These are phyloP conservation scores for Pterostichus niger DNA, from an alignment of 2,888 invertebrate genomes.

Conservation along the genomic window DNA sequence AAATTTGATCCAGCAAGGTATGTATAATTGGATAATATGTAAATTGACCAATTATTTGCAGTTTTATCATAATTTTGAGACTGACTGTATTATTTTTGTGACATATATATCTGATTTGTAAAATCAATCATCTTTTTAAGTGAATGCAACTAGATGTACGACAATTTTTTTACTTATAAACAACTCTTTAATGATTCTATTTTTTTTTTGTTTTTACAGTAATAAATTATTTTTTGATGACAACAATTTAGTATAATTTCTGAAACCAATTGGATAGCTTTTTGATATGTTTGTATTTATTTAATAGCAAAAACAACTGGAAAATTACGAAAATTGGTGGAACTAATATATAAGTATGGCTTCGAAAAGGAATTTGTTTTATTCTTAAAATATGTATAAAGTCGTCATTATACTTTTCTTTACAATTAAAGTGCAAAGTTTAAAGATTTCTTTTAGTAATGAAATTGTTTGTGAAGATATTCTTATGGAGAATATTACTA, in stretches of 20 bases:
- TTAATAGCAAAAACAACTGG: too few species aligned
- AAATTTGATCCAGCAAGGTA: constrained; percentile 7
- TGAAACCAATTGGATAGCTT: too few species aligned
- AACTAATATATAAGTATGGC: constrained; percentile 1
- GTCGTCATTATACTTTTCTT: background rate
- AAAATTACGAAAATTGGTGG: background rate
- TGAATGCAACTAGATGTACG: background rate
- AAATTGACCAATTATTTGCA: constrained; percentile 30
- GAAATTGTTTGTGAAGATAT: background rate
- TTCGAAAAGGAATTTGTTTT: background rate
- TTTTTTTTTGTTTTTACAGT: background rate
- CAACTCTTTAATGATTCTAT: background rate
- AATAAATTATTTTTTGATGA: background rate
- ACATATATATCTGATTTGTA: background rate
- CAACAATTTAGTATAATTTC: background rate
- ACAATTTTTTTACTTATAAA: background rate
- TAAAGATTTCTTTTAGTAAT: background rate
- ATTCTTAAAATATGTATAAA: constrained; percentile 4
- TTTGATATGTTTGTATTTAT: background rate
- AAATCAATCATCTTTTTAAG: constrained; percentile 4
- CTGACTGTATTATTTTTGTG: background rate
- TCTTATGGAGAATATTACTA: constrained; percentile 23
- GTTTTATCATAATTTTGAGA: constrained; percentile 36
- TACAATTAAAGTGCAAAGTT: background rate
- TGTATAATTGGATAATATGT: constrained; percentile 27